Evolutionary conservation across 2,797 vertebrate species (phyloP), one percentile per base, ranked within the genome.

Genomic region (Erpetoichthys calabaricus): DNA sequence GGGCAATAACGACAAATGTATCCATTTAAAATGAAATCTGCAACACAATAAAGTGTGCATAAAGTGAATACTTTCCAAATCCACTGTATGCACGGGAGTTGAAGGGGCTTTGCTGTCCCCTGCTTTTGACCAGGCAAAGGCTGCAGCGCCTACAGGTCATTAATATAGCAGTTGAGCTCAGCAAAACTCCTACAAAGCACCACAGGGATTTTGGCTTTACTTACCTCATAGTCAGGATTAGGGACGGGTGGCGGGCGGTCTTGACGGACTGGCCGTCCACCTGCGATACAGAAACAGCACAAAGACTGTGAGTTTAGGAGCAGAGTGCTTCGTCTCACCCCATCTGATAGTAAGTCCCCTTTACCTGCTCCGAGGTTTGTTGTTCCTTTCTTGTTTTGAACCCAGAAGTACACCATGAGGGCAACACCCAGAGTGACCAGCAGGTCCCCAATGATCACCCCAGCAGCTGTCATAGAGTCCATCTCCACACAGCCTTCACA

Each of bases 401-500:
- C 2, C 43, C 44, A 76, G 5, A 1, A 53, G 62, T 68, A 85
- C 57, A 80, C 58, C 0, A 73, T 2, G 0, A 65, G 0, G 55
- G 81, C 74, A 10, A 84, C 0, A n/a, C 50, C 1, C 1, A 5
- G 4, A 0, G 83, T 85, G 4, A 51, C 0, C 2, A 73, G 0
- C 6, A 82, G 1, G 42, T 87, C 81, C 4, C 0, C 50, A 1
- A 45, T 0, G 0, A 83, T 66, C 0, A 8, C 1, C 1, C 0
- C 0, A 0, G 0, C 0, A 0, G 76, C 46, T 0, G 45, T 0
- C 0, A 0, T 0, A 0, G 3, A 10, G 0, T 69, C 1, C 54
- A 87, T 5, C 57, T 86, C 81, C 2, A 58, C 64, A 59, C 85
- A 87, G 10, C 68, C 4, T 0, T 56, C 0, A 67, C 83, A 87